phyloP scores from a whole-genome alignment of 2,113 vertebrate species.

The Spilogale gracilis region DNA sequence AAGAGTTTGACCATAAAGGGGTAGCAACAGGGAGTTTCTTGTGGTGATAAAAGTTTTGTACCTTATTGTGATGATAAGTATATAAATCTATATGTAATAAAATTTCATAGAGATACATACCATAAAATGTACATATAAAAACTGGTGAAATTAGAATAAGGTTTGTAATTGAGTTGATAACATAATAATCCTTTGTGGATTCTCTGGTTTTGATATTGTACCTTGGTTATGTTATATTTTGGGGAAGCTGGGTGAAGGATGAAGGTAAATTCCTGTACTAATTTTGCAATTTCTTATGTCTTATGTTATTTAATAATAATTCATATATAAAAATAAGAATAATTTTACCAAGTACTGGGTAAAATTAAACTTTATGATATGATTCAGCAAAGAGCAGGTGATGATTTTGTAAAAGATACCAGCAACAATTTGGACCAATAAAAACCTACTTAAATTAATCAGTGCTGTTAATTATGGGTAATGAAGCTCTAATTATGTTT shows the following conservation, averaged over 20 bases:
- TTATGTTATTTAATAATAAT: background rate
- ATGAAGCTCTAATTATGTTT: background rate
- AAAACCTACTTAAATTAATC: background rate
- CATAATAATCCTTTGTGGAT: background rate
- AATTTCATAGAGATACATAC: background rate
- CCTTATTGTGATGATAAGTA: background rate
- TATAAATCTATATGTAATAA: background rate
- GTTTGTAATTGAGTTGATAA: background rate
- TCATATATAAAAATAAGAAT: background rate
- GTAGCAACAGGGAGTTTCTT: background rate
- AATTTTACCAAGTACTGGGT: background rate
- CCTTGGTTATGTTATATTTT: background rate
- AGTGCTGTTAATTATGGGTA: background rate
- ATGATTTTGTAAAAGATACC: background rate
- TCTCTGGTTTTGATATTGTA: background rate
- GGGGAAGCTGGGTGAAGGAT: background rate
- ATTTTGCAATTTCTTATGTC: background rate
- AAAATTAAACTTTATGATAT: background rate
- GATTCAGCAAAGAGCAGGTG: background rate
- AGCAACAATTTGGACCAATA: background rate
- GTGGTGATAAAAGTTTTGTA: background rate
- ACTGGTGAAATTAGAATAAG: background rate
- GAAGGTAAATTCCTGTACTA: background rate
- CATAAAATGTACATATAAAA: background rate
- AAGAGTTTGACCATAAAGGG: background rate